Evolutionary conservation across 2,113 vertebrate species (phyloP).

Genomic region (Chiloscyllium plagiosum): DNA sequence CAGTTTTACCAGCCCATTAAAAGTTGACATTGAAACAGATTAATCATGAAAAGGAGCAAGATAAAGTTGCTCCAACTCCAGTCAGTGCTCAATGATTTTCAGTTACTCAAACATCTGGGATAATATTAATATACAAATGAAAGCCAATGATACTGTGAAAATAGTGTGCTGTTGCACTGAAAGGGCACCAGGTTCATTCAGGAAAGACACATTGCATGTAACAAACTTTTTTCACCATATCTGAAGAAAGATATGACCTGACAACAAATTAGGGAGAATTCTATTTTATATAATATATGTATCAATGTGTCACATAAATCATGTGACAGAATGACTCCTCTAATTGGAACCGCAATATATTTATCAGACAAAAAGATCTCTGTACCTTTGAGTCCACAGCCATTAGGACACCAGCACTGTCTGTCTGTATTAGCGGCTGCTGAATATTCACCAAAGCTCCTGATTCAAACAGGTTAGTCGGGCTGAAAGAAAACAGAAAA

Average conservation of each 20-base stretch:
- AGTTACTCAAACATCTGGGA: neutral
- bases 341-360: neutral
- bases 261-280: neutral
- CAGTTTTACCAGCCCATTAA: neutral
- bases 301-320: neutral
- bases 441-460: constrained; percentile 98
- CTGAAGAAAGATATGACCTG: neutral
- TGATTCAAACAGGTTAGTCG: constrained; percentile 77
- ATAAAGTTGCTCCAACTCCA: neutral
- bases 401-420: constrained; percentile 77
- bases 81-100: neutral
- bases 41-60: neutral
- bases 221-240: neutral
- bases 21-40: neutral
- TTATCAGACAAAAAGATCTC: neutral
- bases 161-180: neutral
- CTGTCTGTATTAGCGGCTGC: constrained; percentile 87
- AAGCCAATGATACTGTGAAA: neutral
- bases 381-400: constrained; percentile 83
- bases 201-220: neutral
- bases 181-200: neutral
- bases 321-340: neutral
- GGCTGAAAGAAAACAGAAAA: constrained; percentile 59
- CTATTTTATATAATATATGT: neutral
- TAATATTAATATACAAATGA: neutral